phyloP scores from a whole-genome alignment of 2,888 invertebrate genomes.

The Pseudococcus jackbeardsleyi region DNA sequence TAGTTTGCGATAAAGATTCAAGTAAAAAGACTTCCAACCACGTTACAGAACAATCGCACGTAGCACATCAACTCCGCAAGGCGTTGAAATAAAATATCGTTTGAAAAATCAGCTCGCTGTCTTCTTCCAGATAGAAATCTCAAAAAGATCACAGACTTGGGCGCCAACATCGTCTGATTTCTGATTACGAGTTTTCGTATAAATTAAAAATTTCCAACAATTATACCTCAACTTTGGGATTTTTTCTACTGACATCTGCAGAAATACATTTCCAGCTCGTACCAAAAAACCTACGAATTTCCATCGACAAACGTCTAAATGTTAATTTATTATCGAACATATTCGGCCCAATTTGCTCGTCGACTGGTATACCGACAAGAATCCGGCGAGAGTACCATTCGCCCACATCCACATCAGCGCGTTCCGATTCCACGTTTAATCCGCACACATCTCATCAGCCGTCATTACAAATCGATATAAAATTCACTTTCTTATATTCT shows the following conservation, averaged over 20 bases:
- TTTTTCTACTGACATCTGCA: not conserved
- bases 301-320: not conserved
- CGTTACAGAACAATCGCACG: not conserved
- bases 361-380: not conserved
- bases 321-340: not conserved
- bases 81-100: not conserved
- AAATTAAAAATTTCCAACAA: not conserved
- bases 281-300: not conserved
- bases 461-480: slow-evolving; percentile 12
- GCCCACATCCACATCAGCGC: not conserved
- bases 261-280: not conserved
- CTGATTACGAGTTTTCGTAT: no score
- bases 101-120: not conserved
- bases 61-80: not conserved
- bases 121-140: not conserved
- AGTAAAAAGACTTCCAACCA: not conserved
- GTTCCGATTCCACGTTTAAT: not conserved
- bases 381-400: not conserved
- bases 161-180: no score
- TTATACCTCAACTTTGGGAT: not conserved
- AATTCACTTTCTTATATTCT: slow-evolving; percentile 22
- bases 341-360: not conserved
- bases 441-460: not conserved
- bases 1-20: not conserved
- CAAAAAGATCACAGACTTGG: no score